Percentiles rank a stretch among this genome's conserved stretches.
phyloP scores from a whole-genome alignment of 2,888 invertebrate genomes.

The Euphydryas editha region DNA sequence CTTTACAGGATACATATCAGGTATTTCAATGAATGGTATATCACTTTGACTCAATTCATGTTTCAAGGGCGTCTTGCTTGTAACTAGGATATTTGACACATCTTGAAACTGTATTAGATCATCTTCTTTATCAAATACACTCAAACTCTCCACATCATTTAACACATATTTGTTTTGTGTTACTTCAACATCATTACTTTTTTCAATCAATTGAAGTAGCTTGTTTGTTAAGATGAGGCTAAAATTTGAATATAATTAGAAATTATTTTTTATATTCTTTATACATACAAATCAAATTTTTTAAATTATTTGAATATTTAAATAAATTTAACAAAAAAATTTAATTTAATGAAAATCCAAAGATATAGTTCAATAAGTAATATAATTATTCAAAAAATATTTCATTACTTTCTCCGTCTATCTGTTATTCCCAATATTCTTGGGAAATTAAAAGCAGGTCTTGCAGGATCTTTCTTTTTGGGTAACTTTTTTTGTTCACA shows the following conservation, averaged over 20 bases:
- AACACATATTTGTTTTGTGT: slow-evolving; percentile 82
- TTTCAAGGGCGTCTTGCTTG: slow-evolving; percentile 85
- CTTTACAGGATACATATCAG: slow-evolving; percentile 89
- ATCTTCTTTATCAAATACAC: slow-evolving; percentile 84
- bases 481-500: slow-evolving; percentile 91
- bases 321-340: too few species aligned
- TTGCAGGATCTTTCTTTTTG: slow-evolving; percentile 86
- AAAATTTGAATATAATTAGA: slow-evolving; percentile 54
- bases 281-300: too few species aligned
- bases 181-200: slow-evolving; percentile 80
- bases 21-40: slow-evolving; percentile 82
- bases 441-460: slow-evolving; percentile 89
- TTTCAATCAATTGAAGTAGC: slow-evolving; percentile 87
- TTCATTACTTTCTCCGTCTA: slow-evolving; percentile 85
- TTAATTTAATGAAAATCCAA: neutral
- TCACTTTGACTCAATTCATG: slow-evolving; percentile 76
- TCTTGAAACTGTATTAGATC: slow-evolving; percentile 86
- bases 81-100: slow-evolving; percentile 86
- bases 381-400: neutral
- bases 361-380: neutral
- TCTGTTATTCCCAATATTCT: slow-evolving; percentile 90
- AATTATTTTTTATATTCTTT: too few species aligned
- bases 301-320: too few species aligned
- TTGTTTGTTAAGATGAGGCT: slow-evolving; percentile 87
- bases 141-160: slow-evolving; percentile 83